Base-by-base conservation (phyloP, 2,797 vertebrate genomes). In the Lophura swinhoii region DNA sequence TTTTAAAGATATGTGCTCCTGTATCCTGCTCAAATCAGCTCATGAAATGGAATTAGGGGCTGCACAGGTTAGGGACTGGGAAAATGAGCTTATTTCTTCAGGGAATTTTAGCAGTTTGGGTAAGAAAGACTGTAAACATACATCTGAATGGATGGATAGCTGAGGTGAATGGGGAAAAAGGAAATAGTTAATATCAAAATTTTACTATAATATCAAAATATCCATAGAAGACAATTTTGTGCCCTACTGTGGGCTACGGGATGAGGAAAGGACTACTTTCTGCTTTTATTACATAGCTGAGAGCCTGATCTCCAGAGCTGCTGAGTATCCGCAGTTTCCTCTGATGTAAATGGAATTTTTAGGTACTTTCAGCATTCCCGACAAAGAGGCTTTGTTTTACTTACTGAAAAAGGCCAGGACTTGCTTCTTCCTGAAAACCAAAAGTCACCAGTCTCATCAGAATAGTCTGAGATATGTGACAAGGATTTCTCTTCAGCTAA, bases 61-160 rank as follows among this genome's bases (percentile, higher is more conserved):
- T 95, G 49, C 37, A 82, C 72, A 91, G 87, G 84, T 95, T 95
- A 93, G 90, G 59, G 29, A 62, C 9, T 60, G 51, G 87, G 62
- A 84, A 95, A 93, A 95, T 80, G 48, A 93, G 21, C 0, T 80
- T 85, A 18, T 87, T 62, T 79, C 28, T 93, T 92, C 35, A 56
- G 39, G 73, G 75, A 91, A 48, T 73, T 84, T 67, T 33, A 63
- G 88, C 82, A 90, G 70, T 44, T 35, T 82, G 55, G 12, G 5
- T 84, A 72, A 80, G 64, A 86, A 79, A 76, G 43, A 48, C 41
- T 4, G 10, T 95, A 72, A 92, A 84, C 23, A 43, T 31, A 28
- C 21, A 70, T 33, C 22, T 81, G 70, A 92, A 51, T 69, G 46
- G 31, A 51, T 66, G 58, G 20, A 26, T 87, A 72, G 29, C 29